Conservation (phyloP, 2,888 invertebrate species). For the Coelopa pilipes region DNA sequence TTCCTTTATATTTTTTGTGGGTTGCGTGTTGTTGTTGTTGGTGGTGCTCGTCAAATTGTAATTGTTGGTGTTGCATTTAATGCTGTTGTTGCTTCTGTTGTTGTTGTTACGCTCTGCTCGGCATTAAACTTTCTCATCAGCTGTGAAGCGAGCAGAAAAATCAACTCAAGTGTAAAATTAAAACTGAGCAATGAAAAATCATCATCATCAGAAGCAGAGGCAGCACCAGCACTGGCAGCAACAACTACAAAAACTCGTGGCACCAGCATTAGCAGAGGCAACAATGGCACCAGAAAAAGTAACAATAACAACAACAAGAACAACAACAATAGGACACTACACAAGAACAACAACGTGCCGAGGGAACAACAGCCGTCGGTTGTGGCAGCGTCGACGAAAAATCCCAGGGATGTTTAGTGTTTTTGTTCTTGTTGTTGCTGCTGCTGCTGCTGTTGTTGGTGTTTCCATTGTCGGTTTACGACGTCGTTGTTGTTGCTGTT, state of each 20-base stretch:
- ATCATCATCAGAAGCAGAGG: slow-evolving; percentile 60
- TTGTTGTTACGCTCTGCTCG: slow-evolving; percentile 12
- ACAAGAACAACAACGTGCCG: slow-evolving; percentile 6
- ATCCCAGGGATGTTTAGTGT: slow-evolving; percentile 4
- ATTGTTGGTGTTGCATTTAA: neutral
- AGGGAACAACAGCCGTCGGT: neutral
- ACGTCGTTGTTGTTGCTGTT: neutral
- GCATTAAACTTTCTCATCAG: slow-evolving; percentile 53
- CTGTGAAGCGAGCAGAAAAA: slow-evolving; percentile 51
- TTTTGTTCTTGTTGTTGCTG: neutral
- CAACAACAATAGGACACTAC: neutral
- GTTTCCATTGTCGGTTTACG: neutral
- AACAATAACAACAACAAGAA: slow-evolving; percentile 16
- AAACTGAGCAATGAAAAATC: slow-evolving; percentile 65
- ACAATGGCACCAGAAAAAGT: slow-evolving; percentile 20
- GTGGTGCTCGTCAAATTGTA: neutral
- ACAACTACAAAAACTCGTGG: slow-evolving; percentile 20
- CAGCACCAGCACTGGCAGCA: slow-evolving; percentile 30
- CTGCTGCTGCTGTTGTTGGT: neutral
- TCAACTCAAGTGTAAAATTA: slow-evolving; percentile 65
- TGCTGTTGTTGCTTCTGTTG: neutral
- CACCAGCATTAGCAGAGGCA: slow-evolving; percentile 33
- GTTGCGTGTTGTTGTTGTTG: neutral
- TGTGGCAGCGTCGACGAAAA: slow-evolving; percentile 15
- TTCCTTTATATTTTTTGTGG: neutral